Conservation (phyloP, 2,797 vertebrate genomes). For the Eulemur mongoz region DNA sequence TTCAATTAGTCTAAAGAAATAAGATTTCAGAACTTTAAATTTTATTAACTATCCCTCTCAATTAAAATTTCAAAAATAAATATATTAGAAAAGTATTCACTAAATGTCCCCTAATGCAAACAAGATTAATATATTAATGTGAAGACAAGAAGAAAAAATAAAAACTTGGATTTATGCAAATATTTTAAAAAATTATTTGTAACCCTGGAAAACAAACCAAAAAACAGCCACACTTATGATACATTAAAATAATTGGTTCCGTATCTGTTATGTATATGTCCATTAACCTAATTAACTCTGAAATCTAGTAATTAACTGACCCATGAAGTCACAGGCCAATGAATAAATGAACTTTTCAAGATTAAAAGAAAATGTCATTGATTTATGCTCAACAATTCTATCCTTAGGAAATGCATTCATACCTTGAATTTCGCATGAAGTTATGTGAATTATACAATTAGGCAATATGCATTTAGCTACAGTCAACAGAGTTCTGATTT, state of each 20-base stretch:
- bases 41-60: not conserved
- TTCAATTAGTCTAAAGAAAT: not conserved
- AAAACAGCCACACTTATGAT: conserved; percentile 16
- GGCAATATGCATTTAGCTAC: conserved; percentile 64
- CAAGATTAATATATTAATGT: not conserved
- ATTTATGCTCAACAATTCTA: conserved; percentile 60
- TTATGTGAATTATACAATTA: conserved; percentile 74
- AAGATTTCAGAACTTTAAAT: not conserved
- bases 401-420: conserved; percentile 68
- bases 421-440: conserved; percentile 77
- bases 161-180: not conserved
- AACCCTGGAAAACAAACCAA: not conserved
- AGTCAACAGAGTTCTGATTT: conserved; percentile 68
- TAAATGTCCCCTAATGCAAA: not conserved
- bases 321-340: conserved; percentile 66
- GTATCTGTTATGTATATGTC: not conserved
- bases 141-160: not conserved
- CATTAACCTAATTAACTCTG: conserved; percentile 74
- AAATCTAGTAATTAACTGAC: conserved; percentile 68
- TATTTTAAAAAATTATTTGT: conserved; percentile 1
- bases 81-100: not conserved
- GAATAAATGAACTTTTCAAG: conserved; percentile 66
- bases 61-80: conserved; percentile 5
- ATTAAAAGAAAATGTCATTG: conserved; percentile 55
- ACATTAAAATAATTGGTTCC: conserved; percentile 68